A percentile compares a stretch with the other conserved stretches of the same genome.
These are phyloP conservation scores for Hydractinia echinata DNA, from an alignment of 30 jellyfish, hydroid and myxozoan genomes.

Conservation along the genomic window DNA sequence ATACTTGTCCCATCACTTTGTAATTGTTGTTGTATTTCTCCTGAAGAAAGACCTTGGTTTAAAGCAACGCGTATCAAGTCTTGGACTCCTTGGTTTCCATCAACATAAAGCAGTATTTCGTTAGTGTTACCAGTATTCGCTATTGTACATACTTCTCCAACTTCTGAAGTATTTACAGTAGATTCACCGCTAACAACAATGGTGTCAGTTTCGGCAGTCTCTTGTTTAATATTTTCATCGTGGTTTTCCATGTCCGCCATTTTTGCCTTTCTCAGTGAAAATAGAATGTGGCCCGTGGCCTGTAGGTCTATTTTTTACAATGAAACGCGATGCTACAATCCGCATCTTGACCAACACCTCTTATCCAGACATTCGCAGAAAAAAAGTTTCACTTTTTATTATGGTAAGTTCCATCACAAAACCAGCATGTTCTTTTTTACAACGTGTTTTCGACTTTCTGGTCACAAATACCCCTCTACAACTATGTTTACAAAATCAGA, in stretches of 20 bases:
- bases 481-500: too few relatives aligned
- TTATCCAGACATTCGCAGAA: background rate
- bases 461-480: too few relatives aligned
- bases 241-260: slow-evolving; percentile 26
- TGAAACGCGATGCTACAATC: background rate
- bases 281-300: slow-evolving; percentile 3
- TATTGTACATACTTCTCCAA: background rate
- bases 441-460: too few relatives aligned
- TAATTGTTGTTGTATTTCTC: slow-evolving; percentile 18
- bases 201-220: background rate
- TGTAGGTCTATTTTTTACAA: slow-evolving; percentile 11
- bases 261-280: slow-evolving; percentile 11
- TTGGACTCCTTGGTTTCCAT: slow-evolving; percentile 37
- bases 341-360: slow-evolving; percentile 13
- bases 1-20: slow-evolving; percentile 8
- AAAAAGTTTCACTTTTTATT: background rate
- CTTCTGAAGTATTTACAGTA: background rate
- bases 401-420: too few relatives aligned
- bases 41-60: slow-evolving; percentile 11
- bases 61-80: slow-evolving; percentile 37
- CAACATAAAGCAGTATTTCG: slow-evolving; percentile 18
- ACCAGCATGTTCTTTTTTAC: too few relatives aligned
- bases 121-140: background rate
- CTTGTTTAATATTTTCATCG: slow-evolving; percentile 15
- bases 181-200: background rate